Conservation (phyloP, 2,888 invertebrate genomes). For the Leptinotarsa haldemani region DNA sequence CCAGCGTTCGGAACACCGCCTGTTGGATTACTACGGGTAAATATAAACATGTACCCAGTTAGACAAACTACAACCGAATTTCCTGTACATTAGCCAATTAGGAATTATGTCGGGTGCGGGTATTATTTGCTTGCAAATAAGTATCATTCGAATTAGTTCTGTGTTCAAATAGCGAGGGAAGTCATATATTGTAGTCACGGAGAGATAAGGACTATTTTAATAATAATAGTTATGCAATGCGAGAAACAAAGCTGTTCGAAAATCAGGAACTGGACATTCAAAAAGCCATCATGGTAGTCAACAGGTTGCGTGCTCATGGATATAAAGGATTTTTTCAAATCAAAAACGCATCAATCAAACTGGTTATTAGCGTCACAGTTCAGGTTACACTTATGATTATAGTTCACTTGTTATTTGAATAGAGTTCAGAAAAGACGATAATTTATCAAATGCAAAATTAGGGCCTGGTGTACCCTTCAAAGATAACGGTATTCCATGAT, state of each 20-base stretch:
- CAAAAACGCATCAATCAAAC: too few relatives aligned
- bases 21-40: constrained; percentile 43
- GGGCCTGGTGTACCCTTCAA: too few relatives aligned
- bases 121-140: constrained; percentile 42
- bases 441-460: too few relatives aligned
- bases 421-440: too few relatives aligned
- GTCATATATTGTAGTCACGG: neutral
- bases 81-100: constrained; percentile 54
- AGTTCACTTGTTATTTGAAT: too few relatives aligned
- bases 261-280: too few relatives aligned
- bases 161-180: neutral
- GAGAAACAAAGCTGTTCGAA: neutral
- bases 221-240: neutral
- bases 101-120: constrained; percentile 45
- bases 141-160: constrained; percentile 3
- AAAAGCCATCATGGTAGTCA: too few relatives aligned
- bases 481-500: too few relatives aligned
- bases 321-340: too few relatives aligned
- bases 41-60: constrained; percentile 38
- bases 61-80: constrained; percentile 41
- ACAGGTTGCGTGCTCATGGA: too few relatives aligned
- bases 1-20: constrained; percentile 36
- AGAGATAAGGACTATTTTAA: neutral
- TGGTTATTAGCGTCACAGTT: too few relatives aligned
- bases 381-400: too few relatives aligned